phyloP scores from a whole-genome alignment of 2,888 invertebrate genomes.

The Cremastobaeus sp. region DNA sequence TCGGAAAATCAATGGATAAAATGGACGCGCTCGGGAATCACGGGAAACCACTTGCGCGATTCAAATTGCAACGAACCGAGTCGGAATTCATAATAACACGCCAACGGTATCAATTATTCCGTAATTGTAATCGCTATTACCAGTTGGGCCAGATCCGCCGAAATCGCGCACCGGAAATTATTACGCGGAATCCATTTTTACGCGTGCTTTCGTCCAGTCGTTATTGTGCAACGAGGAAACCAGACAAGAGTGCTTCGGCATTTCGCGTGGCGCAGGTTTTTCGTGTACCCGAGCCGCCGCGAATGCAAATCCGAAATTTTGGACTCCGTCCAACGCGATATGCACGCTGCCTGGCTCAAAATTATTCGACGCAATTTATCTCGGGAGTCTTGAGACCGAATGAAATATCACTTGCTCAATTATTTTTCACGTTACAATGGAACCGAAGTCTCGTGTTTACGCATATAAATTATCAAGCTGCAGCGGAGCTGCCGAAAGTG shows the following conservation, averaged over 20 bases:
- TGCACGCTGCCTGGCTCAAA: conserved; percentile 52
- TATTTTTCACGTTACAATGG: conserved; percentile 32
- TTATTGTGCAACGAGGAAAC: conserved; percentile 4
- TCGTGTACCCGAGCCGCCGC: conserved; percentile 27
- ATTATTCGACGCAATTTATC: conserved; percentile 53
- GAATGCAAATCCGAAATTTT: conserved; percentile 51
- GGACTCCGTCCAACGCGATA: conserved; percentile 52
- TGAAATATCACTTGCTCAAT: conserved; percentile 39
- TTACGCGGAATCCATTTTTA: background rate
- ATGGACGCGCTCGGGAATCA: too few species aligned
- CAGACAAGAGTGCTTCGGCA: conserved; percentile 26
- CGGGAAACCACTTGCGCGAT: background rate
- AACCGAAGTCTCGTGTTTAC: conserved; percentile 17
- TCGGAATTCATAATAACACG: too few species aligned
- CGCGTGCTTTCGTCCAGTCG: background rate
- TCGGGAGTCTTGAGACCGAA: conserved; percentile 42
- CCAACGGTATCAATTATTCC: too few species aligned
- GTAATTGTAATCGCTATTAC: too few species aligned
- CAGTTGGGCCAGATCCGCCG: background rate
- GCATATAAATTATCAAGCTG: conserved; percentile 24
- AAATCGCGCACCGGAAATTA: conserved; percentile 5
- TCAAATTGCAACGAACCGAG: too few species aligned
- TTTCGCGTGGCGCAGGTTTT: conserved; percentile 42
- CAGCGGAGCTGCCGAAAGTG: conserved; percentile 6
- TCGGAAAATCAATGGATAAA: background rate